Base-by-base conservation (phyloP, 2,113 vertebrate species). In the Noctilio leporinus region DNA sequence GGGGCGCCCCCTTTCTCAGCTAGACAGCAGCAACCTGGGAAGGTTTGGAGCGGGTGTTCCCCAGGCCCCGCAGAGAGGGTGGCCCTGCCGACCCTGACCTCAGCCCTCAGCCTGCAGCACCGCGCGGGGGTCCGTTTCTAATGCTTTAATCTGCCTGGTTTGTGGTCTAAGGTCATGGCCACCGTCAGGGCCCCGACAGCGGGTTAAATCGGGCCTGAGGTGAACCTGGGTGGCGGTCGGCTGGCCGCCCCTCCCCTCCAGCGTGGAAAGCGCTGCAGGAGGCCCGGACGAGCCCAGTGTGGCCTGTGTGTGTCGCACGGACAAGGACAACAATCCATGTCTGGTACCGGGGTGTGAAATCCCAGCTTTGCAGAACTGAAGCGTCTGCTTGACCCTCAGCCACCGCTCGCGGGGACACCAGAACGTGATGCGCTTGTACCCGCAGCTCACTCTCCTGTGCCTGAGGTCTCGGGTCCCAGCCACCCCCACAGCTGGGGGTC, bases 391-490 rank as follows among this genome's bases (percentile, higher is more conserved):
- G 7, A 19, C 26, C 12, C 40, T 14, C 20, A 33, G n/a, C 19
- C 30, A 10, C 45, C 0, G 26, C 47, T 24, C 45, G 9, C 72
- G 17, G 45, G 57, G 87, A 12, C 73, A 3, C 8, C 10, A 1
- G 43, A 20, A 9, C 10, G 12, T 7, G 53, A 51, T 0, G 1
- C 40, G 33, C 38, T 0, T 3, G 30, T 24, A 38, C 35, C 19
- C 20, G 0, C 0, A 0, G 15, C 28, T 24, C 9, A 1, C n/a
- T 1, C 3, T 4, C 12, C n/a, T 9, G 7, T 0, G 3, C 43
- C 17, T 5, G 2, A 3, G 10, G 69, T 19, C 69, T 47, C 55
- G 8, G 4, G 3, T 30, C 0, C 11, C 40, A 0, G 0, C 26
- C 3, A 2, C 78, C 1, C 22, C 10, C 24, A 0, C 12, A 19